Base-by-base conservation (phyloP, 2,888 invertebrate species). In the Theodoxus fluviatilis region DNA sequence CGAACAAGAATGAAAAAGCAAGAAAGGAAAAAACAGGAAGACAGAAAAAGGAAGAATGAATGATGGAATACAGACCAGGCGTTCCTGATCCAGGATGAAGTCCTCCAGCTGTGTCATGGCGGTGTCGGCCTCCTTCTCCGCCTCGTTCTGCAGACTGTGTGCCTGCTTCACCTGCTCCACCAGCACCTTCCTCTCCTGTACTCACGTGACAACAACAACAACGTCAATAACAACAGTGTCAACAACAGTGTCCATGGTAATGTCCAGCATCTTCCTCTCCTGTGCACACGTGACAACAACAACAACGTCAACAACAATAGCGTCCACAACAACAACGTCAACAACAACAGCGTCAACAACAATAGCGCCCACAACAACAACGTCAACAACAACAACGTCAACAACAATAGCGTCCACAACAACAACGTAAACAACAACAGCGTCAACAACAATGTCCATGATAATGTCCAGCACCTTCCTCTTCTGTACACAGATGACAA, bases 81-180 rank as follows among this genome's bases (percentile, higher is more conserved):
- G 76, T 70, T 86, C 86, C 68, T 86, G 85, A 69, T 85, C 85
- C n/a, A 79, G 80, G 69, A 87, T 85, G 71, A 85, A 85, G 61
- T 83, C 83, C 70, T 86, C 86, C 31, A 87, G 77, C 69, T 86
- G 85, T 12, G 78, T 79, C 80, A 87, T 81, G 65, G 84, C 84
- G 4, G 79, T 76, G 70, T 85, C 85, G 4, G 86, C 86, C 71
- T 86, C 85, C 55, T 84, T 82, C 77, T 87, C 85, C 2, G 86
- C 86, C 61, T 83, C 82, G 4, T 72, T 77, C 79, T 85, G 84
- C 18, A 85, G 75, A 67, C 80, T 79, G 69, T 82, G 79, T 2
- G 85, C 81, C 66, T 84, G 82, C 37, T 83, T 81, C 25, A 85
- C 80, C 61, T 85, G 84, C 57, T 84, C 78, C 40, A 85, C 78